Percentiles rank a stretch among this genome's conserved stretches.
phyloP scores from a whole-genome alignment of 2,113 vertebrate species.

The Ameiurus melas region DNA sequence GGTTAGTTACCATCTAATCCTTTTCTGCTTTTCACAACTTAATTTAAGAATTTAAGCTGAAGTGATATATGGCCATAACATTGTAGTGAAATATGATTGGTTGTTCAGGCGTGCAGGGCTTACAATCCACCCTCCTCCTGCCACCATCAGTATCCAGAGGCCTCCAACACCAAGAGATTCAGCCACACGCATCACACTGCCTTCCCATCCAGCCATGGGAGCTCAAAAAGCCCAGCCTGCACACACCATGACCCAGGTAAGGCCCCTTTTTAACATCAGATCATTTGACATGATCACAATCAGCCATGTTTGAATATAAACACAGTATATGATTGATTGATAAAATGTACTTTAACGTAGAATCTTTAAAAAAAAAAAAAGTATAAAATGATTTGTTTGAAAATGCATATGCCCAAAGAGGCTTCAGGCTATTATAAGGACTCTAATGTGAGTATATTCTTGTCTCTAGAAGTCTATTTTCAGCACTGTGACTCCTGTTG shows the following conservation, averaged over 20 bases:
- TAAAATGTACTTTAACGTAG: not conserved
- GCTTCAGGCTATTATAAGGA: not conserved
- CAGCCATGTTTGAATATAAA: not conserved
- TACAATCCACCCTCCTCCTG: slow-evolving; percentile 86
- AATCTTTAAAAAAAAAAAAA: not conserved
- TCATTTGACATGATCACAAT: not conserved
- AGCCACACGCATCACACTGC: slow-evolving; percentile 85
- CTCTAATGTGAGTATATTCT: not conserved
- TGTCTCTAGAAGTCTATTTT: slow-evolving; percentile 89
- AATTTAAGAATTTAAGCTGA: not conserved
- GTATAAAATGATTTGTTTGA: not conserved
- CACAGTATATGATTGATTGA: not conserved
- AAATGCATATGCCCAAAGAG: not conserved
- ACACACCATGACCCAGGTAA: slow-evolving; percentile 91
- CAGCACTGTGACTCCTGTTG: slow-evolving; percentile 92
- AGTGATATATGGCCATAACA: not conserved
- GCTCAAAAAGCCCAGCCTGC: slow-evolving; percentile 87
- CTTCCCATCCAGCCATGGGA: slow-evolving; percentile 88
- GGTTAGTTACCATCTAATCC: slow-evolving; percentile 70
- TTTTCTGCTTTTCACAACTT: not conserved
- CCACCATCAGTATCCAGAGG: slow-evolving; percentile 90
- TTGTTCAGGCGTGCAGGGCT: slow-evolving; percentile 80
- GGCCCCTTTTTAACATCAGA: not conserved
- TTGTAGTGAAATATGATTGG: not conserved
- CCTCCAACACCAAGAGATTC: slow-evolving; percentile 83